Percentiles rank a stretch among this genome's conserved stretches.
Conservation (phyloP, 2,113 vertebrate genomes). For the Fulmarus glacialis region DNA sequence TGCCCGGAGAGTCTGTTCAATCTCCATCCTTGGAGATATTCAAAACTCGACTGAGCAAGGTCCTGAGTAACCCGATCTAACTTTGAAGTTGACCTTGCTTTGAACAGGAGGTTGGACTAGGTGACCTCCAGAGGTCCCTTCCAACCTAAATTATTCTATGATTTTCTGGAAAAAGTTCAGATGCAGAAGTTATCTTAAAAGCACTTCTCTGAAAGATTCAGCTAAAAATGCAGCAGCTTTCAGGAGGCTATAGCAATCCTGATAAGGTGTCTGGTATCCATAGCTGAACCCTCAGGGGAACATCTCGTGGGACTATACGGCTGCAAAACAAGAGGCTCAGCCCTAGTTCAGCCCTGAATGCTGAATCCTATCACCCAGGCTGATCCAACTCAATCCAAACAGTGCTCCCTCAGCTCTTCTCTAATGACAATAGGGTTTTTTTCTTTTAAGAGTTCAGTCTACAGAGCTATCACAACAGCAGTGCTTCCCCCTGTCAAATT, state of each 20-base stretch:
- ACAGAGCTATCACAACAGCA: slow-evolving; percentile 37
- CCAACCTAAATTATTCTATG: neutral
- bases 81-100: neutral
- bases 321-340: slow-evolving; percentile 18
- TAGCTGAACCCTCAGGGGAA: neutral
- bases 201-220: neutral
- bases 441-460: slow-evolving; percentile 32
- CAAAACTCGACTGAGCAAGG: neutral
- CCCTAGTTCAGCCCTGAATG: neutral
- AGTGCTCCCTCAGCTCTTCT: slow-evolving; percentile 56
- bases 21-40: neutral
- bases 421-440: slow-evolving; percentile 15
- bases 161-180: neutral
- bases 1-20: neutral
- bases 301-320: neutral
- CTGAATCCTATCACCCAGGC: slow-evolving; percentile 34
- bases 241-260: neutral
- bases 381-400: slow-evolving; percentile 56
- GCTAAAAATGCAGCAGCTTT: neutral
- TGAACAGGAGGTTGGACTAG: neutral
- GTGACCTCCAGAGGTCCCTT: neutral
- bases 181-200: neutral
- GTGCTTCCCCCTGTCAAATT: slow-evolving; percentile 15
- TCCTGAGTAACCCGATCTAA: neutral
- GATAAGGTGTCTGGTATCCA: neutral